phyloP scores from a whole-genome alignment of 2,113 vertebrate species.

The Ariopsis seemanni region DNA sequence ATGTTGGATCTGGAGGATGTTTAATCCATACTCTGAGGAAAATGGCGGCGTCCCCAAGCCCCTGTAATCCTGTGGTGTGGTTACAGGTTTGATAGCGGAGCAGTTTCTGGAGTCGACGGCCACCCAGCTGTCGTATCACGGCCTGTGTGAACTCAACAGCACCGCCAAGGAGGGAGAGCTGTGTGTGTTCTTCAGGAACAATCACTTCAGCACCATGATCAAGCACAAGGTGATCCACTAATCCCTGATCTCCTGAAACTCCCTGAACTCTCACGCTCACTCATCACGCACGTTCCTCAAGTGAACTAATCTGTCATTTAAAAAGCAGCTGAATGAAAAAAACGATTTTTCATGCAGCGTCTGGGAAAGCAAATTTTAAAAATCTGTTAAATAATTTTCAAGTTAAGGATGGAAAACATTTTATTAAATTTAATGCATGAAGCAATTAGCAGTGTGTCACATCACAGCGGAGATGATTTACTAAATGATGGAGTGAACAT shows the following conservation, averaged over 20 bases:
- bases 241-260: neutral
- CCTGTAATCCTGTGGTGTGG: neutral
- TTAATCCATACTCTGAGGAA: neutral
- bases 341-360: too few relatives aligned
- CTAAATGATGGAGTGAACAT: too few relatives aligned
- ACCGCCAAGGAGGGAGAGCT: slow-evolving; percentile 82
- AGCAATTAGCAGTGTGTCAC: too few relatives aligned
- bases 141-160: slow-evolving; percentile 85
- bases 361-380: too few relatives aligned
- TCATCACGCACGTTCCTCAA: too few relatives aligned
- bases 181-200: slow-evolving; percentile 94
- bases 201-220: slow-evolving; percentile 93
- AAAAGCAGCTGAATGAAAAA: too few relatives aligned
- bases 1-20: neutral
- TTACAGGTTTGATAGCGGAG: slow-evolving; percentile 83
- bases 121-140: slow-evolving; percentile 88
- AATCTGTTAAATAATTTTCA: too few relatives aligned
- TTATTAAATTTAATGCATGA: too few relatives aligned
- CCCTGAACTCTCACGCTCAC: neutral
- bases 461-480: too few relatives aligned
- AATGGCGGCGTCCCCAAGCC: neutral
- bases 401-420: too few relatives aligned
- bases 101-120: slow-evolving; percentile 90
- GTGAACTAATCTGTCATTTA: too few relatives aligned
- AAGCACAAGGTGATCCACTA: slow-evolving; percentile 83